phyloP scores from a whole-genome alignment of 2,888 invertebrate genomes.

The Meganola albula region DNA sequence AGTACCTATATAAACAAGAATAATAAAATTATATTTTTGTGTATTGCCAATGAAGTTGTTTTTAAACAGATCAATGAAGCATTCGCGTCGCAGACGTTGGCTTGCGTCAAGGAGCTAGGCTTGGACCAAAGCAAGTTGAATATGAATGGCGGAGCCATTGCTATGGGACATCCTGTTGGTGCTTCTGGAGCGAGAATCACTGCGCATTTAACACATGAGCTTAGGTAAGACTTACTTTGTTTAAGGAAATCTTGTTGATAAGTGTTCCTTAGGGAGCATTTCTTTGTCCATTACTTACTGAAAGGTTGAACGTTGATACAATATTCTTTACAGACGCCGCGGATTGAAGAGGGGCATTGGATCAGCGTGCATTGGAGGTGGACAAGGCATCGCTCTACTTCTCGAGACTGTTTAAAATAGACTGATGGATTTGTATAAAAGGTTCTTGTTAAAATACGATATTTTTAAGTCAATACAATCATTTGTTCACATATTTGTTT shows the following conservation, averaged over 20 bases:
- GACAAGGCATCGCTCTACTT: conserved; percentile 96
- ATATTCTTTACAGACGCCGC: conserved; percentile 83
- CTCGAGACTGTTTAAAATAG: conserved; percentile 82
- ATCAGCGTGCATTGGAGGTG: conserved; percentile 98
- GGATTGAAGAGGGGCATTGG: conserved; percentile 92
- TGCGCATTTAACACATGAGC: conserved; percentile 90
- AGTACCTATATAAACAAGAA: too few relatives aligned
- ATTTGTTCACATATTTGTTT: too few relatives aligned
- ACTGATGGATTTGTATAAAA: not conserved
- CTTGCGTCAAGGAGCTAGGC: conserved; percentile 91
- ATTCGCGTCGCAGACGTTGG: conserved; percentile 94
- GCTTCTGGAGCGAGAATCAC: conserved; percentile 96
- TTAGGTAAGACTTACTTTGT: conserved; percentile 78
- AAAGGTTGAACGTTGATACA: too few relatives aligned
- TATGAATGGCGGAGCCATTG: conserved; percentile 96
- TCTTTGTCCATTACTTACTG: too few relatives aligned
- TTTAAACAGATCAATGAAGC: conserved; percentile 94
- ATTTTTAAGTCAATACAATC: too few relatives aligned
- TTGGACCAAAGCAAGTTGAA: conserved; percentile 92
- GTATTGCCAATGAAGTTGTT: not conserved
- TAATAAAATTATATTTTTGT: too few relatives aligned
- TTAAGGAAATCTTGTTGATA: too few relatives aligned
- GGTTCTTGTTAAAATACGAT: too few relatives aligned
- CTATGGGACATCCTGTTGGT: conserved; percentile 94
- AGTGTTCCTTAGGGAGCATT: too few relatives aligned